A percentile compares a stretch with the other conserved stretches of the same genome.
Evolutionary conservation across 2,888 invertebrate genomes (phyloP).

Genomic region (Philonicus albiceps): DNA sequence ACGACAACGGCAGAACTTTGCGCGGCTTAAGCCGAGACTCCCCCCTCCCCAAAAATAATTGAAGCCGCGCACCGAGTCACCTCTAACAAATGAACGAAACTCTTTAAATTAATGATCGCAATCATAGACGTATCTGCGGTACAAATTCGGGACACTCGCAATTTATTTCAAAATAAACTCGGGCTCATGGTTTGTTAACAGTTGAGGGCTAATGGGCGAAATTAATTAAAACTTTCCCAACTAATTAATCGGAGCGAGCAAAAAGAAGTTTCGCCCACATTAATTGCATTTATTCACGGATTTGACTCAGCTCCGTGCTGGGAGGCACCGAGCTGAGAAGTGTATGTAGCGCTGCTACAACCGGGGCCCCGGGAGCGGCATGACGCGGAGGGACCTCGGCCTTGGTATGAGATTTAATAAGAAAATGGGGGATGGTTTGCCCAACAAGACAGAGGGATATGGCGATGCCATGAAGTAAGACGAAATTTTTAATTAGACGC

Average conservation of each 20-base stretch:
- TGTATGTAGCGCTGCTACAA: constrained; percentile 46
- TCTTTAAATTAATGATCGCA: constrained; percentile 50
- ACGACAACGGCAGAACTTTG: not conserved
- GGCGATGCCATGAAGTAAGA: constrained; percentile 21
- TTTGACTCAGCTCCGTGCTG: constrained; percentile 39
- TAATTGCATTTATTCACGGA: constrained; percentile 54
- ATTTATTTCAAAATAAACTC: constrained; percentile 42
- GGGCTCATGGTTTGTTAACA: constrained; percentile 44
- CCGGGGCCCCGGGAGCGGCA: not conserved
- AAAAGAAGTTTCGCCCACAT: constrained; percentile 52
- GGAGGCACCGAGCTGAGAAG: constrained; percentile 44
- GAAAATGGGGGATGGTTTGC: constrained; percentile 8
- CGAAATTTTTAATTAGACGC: constrained; percentile 42
- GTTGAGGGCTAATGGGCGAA: constrained; percentile 53
- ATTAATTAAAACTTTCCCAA: constrained; percentile 55
- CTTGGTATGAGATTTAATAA: constrained; percentile 35
- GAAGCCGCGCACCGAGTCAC: constrained; percentile 22
- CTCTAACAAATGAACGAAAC: constrained; percentile 31
- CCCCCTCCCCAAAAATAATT: not conserved
- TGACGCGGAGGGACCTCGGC: not conserved
- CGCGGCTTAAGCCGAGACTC: not conserved
- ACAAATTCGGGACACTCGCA: constrained; percentile 38
- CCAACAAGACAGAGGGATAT: constrained; percentile 21
- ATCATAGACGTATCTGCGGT: constrained; percentile 48
- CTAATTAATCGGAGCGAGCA: constrained; percentile 53